Base-by-base conservation (phyloP, 2,797 vertebrate genomes). In the Sebastiscus tertius region DNA sequence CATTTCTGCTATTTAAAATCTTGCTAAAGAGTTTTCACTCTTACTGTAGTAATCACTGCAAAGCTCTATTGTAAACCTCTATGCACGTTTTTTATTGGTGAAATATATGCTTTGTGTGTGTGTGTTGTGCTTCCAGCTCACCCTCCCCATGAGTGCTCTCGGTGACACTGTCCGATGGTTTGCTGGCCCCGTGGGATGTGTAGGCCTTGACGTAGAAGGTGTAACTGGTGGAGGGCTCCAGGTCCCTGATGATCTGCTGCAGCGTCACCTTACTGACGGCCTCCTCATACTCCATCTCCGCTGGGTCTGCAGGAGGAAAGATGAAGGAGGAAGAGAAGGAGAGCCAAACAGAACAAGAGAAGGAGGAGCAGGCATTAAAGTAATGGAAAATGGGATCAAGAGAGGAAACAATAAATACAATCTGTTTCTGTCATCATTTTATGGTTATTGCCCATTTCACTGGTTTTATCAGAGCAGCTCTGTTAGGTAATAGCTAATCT, bases 181-280 rank as follows among this genome's bases (percentile, higher is more conserved):
- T 97, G 94, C 99, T 99, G 91, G 99, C 98, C 68, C 99, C 98
- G 1, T 96, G 95, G 4, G 98, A 98, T 0, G 98, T 99, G 90
- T 99, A 99, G 76, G 99, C 98, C 93, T 99, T 99, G 81, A 99
- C 96, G 13, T 98, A 99, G 96, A 99, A 99, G 87, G 96, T 97
- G 87, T 99, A 99, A 91, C 96, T 97, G 7, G 98, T 99, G 10
- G 97, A 99, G 39, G 99, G 97, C 90, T 99, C 97, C 66, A 99
- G 96, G 91, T 99, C 98, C 34, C 95, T 95, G 88, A 99, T 97
- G 24, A 98, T 93, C 88, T 98, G 98, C 95, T 98, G 97, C 73
- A 98, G 96, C 4, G 98, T 99, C 91, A 94, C 96, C 92, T 99
- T 99, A 93, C 97, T 98, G 75, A 99, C 98, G 0, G 99, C 98